Evolutionary conservation across 2,888 invertebrate species (phyloP).

Genomic region (Megaustenia siamemsis): DNA sequence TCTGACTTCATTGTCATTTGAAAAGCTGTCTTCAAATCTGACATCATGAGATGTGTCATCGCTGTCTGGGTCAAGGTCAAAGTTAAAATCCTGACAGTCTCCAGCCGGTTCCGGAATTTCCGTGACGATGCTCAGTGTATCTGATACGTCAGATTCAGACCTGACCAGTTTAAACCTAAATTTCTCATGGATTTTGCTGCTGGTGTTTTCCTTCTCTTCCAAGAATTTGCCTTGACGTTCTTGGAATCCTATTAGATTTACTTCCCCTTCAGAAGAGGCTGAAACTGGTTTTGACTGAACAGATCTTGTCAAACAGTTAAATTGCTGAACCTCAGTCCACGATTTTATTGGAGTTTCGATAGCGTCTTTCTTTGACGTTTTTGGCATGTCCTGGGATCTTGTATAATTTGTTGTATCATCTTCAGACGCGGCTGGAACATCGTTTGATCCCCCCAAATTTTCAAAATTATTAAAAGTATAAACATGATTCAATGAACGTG

Average conservation of each 20-base stretch:
- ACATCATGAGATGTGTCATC: slow-evolving; percentile 26
- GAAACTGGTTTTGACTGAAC: neutral
- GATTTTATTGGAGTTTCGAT: neutral
- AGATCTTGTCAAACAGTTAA: neutral
- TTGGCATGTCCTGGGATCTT: no score
- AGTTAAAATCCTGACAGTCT: neutral
- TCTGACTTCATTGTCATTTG: slow-evolving; percentile 4
- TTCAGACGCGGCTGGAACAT: no score
- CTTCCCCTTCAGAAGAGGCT: neutral
- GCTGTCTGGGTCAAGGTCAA: slow-evolving; percentile 27
- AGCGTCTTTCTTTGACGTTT: no score
- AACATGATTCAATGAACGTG: no score
- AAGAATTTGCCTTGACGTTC: neutral
- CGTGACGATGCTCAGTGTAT: slow-evolving; percentile 73
- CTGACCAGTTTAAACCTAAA: neutral
- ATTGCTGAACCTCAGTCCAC: neutral
- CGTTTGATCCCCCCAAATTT: no score
- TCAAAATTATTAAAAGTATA: no score
- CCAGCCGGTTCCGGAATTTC: slow-evolving; percentile 71
- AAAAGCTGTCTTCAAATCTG: slow-evolving; percentile 16
- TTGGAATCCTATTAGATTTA: neutral
- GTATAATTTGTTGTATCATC: no score
- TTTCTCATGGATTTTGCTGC: neutral
- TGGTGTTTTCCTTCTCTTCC: neutral
- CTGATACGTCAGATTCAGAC: slow-evolving; percentile 61